Percentiles rank a stretch among this genome's conserved stretches.
Evolutionary conservation across 2,888 invertebrate genomes (phyloP).

Genomic region (Odontocolon sp.): DNA sequence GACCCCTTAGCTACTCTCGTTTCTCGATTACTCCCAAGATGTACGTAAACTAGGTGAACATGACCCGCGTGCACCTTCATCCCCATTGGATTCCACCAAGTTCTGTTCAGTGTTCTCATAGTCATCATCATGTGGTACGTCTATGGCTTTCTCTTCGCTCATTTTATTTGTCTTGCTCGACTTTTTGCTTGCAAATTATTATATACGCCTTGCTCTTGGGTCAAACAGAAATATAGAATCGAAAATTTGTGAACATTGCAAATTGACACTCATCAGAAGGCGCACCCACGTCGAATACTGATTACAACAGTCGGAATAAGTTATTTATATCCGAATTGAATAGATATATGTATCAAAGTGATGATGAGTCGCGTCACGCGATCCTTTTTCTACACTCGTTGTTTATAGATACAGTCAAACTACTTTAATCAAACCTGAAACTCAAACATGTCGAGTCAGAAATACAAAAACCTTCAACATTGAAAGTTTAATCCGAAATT

Average conservation of each 20-base stretch:
- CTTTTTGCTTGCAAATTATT: no score
- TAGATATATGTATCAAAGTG: no score
- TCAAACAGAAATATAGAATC: no score
- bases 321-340: no score
- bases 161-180: background rate
- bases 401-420: no score
- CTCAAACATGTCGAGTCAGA: background rate
- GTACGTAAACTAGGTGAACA: conserved; percentile 63
- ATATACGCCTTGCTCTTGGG: no score
- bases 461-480: background rate
- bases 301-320: no score
- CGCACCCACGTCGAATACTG: no score
- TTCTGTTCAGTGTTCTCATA: conserved; percentile 22
- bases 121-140: conserved; percentile 19
- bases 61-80: conserved; percentile 41
- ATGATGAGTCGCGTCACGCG: no score
- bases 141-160: background rate
- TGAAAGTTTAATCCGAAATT: conserved; percentile 7
- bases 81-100: conserved; percentile 13
- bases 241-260: no score
- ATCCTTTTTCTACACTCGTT: no score
- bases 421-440: background rate
- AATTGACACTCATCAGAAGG: no score
- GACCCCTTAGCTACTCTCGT: conserved; percentile 25
- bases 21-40: conserved; percentile 65